Percentiles rank a stretch among this genome's conserved stretches.
These are phyloP conservation scores for Agonopterix alstromeriana DNA, from an alignment of 2,888 invertebrate species.

Conservation along the genomic window DNA sequence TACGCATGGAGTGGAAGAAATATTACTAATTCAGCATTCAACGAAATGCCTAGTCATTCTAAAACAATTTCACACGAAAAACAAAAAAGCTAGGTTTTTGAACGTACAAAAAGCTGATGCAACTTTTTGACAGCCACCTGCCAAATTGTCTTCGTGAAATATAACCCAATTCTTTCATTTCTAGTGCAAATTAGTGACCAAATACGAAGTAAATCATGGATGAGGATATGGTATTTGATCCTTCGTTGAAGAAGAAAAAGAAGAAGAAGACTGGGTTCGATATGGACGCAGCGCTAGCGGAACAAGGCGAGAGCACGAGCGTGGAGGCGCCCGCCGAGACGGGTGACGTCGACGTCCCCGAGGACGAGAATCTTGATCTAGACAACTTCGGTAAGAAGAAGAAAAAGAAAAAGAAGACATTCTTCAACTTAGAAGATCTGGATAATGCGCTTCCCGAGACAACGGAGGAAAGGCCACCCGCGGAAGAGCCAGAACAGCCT, in stretches of 20 bases:
- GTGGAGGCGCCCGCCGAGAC: slow-evolving; percentile 71
- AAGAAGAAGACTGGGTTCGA: slow-evolving; percentile 97
- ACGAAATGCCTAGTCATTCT: no score
- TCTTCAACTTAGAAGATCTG: slow-evolving; percentile 91
- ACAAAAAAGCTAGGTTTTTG: background rate
- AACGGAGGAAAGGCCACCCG: slow-evolving; percentile 73
- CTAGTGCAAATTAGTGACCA: slow-evolving; percentile 19
- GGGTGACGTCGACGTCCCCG: slow-evolving; percentile 79
- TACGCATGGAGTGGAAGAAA: no score
- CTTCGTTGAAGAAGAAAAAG: slow-evolving; percentile 94
- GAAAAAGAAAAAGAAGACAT: slow-evolving; percentile 94
- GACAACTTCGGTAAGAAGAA: slow-evolving; percentile 93
- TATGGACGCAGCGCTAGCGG: slow-evolving; percentile 88
- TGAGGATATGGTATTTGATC: slow-evolving; percentile 87
- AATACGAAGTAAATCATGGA: slow-evolving; percentile 50
- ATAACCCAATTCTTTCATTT: slow-evolving; percentile 45
- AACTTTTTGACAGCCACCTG: slow-evolving; percentile 55
- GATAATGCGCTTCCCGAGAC: slow-evolving; percentile 86
- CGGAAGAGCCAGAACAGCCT: slow-evolving; percentile 74
- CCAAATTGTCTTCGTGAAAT: slow-evolving; percentile 37
- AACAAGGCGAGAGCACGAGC: slow-evolving; percentile 72
- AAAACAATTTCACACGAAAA: no score
- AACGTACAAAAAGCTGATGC: slow-evolving; percentile 46
- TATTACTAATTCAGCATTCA: no score
- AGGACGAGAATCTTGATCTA: slow-evolving; percentile 86